Percentiles rank a stretch among this genome's conserved stretches.
Conservation (phyloP, 1,140 invertebrate species). For the Theocolax elegans region DNA sequence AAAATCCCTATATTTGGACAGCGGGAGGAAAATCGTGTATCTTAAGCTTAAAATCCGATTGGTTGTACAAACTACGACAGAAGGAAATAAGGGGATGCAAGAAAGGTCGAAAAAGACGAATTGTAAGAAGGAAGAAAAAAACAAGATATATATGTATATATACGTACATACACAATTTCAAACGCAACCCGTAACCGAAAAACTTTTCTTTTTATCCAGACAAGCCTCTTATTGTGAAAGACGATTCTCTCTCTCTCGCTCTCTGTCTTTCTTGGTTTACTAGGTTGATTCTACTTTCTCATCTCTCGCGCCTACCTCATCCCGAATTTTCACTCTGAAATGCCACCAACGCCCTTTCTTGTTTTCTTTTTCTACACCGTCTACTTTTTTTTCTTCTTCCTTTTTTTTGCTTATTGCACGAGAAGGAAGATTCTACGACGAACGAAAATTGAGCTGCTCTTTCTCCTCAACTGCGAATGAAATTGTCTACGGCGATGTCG, state of each 20-base stretch:
- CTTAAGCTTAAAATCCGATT: conserved; percentile 44
- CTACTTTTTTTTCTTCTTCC: background rate
- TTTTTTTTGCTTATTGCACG: background rate
- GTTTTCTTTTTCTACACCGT: background rate
- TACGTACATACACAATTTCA: conserved; percentile 21
- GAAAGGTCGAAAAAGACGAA: background rate
- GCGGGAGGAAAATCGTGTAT: background rate
- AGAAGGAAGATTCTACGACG: too few relatives aligned
- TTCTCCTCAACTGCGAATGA: background rate
- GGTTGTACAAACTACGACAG: conserved; percentile 43
- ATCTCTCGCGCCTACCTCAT: background rate
- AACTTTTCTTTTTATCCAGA: conserved; percentile 44
- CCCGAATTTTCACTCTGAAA: conserved; percentile 7
- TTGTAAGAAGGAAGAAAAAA: background rate
- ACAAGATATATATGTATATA: background rate
- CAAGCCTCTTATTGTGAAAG: conserved; percentile 47
- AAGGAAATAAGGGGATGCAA: background rate
- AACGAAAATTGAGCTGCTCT: conserved; percentile 13
- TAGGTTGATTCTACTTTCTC: too few relatives aligned
- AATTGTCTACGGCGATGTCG: conserved; percentile 10
- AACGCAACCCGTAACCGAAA: conserved; percentile 32
- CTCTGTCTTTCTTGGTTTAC: background rate
- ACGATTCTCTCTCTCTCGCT: conserved; percentile 35
- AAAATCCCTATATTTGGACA: too few relatives aligned
- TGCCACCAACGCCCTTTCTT: background rate